Evolutionary conservation across 2,113 vertebrate genomes (phyloP).

Genomic region (Heliornis fulica): DNA sequence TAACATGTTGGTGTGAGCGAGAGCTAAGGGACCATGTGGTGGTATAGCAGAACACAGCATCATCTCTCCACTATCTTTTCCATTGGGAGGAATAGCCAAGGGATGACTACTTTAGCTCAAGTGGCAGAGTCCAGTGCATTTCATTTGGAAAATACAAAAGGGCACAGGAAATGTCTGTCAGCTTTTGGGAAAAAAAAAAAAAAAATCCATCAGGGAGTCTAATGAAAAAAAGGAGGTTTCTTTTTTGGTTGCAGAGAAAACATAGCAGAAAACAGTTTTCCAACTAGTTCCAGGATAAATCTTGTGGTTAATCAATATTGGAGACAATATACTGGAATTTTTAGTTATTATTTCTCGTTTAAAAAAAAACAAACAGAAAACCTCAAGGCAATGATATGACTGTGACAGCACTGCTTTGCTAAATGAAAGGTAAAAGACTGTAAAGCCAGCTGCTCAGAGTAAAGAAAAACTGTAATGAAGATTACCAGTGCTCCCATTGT

Average conservation of each 20-base stretch:
- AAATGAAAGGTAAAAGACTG: not conserved
- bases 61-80: not conserved
- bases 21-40: accelerated
- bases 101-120: not conserved
- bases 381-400: not conserved
- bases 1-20: accelerated
- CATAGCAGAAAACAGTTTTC: not conserved
- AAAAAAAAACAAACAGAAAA: not conserved
- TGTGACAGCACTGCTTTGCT: not conserved
- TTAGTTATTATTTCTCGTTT: not conserved
- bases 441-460: constrained; percentile 11
- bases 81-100: not conserved
- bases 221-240: not conserved
- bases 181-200: not conserved
- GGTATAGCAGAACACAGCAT: accelerated
- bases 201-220: accelerated
- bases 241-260: not conserved
- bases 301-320: not conserved
- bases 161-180: not conserved
- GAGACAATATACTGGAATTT: not conserved
- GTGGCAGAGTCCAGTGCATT: not conserved
- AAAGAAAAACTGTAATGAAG: constrained; percentile 1
- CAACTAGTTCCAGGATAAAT: not conserved
- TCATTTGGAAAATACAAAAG: not conserved
- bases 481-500: not conserved